Evolutionary conservation across 2,797 vertebrate species (phyloP).

Genomic region (Sebastes hubbsi): DNA sequence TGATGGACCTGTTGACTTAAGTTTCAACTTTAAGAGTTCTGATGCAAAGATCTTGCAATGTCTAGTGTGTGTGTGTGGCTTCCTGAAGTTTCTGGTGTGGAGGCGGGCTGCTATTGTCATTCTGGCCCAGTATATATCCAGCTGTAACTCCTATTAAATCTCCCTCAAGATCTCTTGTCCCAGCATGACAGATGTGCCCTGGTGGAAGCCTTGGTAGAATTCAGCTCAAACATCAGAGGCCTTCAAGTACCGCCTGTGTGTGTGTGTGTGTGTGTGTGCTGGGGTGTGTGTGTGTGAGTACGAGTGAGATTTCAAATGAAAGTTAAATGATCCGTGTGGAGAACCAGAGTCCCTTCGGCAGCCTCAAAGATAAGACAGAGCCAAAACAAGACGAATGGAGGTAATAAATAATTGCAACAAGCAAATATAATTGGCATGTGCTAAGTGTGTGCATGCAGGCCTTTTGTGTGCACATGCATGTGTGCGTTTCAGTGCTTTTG

Average conservation of each 20-base stretch:
- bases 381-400: conserved; percentile 15
- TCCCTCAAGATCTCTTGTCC: conserved; percentile 19
- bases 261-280: background rate
- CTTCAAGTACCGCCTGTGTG: background rate
- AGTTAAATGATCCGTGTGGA: conserved; percentile 60
- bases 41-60: conserved; percentile 44
- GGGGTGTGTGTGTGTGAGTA: background rate
- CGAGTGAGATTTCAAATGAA: conserved; percentile 46
- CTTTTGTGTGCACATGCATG: background rate
- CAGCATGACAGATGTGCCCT: conserved; percentile 31
- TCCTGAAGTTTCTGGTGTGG: background rate
- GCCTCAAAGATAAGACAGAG: conserved; percentile 36
- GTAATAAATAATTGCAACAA: conserved; percentile 35
- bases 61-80: background rate
- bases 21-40: conserved; percentile 12
- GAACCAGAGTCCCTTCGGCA: conserved; percentile 11
- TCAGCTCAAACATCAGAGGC: conserved; percentile 31
- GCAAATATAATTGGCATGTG: conserved; percentile 15
- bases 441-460: conserved; percentile 1
- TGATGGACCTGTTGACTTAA: conserved; percentile 55
- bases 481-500: background rate
- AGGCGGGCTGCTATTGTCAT: conserved; percentile 6
- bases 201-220: conserved; percentile 22
- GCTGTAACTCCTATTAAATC: conserved; percentile 40
- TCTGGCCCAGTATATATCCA: background rate